Evolutionary conservation across 92 coral and sea anemone species (phyloP), one percentile per base, ranked within the genome.

Genomic region (Parazoanthus swiftii): DNA sequence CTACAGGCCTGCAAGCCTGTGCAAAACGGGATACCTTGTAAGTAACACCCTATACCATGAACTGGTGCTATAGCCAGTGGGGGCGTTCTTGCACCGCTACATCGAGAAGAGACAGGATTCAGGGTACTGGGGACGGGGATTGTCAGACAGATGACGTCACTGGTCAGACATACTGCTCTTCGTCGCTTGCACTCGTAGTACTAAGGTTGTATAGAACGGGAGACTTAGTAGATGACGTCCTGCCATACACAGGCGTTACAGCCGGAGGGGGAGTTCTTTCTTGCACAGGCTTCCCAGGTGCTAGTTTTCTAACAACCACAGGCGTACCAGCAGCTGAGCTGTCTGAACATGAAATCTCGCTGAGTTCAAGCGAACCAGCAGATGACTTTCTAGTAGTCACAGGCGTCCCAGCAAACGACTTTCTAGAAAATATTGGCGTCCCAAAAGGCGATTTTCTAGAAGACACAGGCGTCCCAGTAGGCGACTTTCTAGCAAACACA

Each of bases 101-200:
- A 11, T 16, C 15, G 65, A 21, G 65, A 58, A 2, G 65, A 11
- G 65, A 16, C 65, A 58, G 65, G 21, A 11, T 21, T 3, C 58
- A 14, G 66, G 66, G 66, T 6, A 4, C 1, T 54, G 59, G 59
- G 59, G 59, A 54, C 14, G 3, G 59, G 59, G 18, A 15, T 54
- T 54, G 59, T 11, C 20, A 54, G 59, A 3, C 18, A 14, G 59
- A 13, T 36, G 77, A 76, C 14, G 48, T 76, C 51, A 76, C n/a
- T 76, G 80, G 46, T 79, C 46, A 79, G 67, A 79, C 83, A 54
- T 26, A 79, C 65, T 79, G 67, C 23, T 79, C 83, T 54, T 33
- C 83, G 3, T 51, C 67, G 66, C 42, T 51, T 79, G 2, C 42
- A 79, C 21, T 11, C 8, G 7, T 37, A 35, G 21, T 78, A 78